A percentile compares a stretch with the other conserved stretches of the same genome.
Conservation (phyloP, 2,888 invertebrate species). For the Camptogramma bilineatum region DNA sequence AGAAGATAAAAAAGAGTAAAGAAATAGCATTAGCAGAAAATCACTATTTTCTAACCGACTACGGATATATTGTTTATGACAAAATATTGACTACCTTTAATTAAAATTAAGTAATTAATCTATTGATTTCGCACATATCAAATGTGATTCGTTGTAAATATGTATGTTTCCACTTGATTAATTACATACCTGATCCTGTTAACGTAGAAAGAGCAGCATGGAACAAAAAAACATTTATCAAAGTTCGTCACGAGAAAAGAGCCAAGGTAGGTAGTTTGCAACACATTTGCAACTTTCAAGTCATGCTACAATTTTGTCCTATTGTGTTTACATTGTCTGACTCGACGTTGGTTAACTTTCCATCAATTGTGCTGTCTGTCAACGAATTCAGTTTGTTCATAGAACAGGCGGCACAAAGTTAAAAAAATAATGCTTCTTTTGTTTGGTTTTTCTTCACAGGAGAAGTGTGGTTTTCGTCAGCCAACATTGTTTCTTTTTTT, state of each 20-base stretch:
- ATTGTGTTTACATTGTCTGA: constrained; percentile 65
- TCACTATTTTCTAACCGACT: constrained; percentile 43
- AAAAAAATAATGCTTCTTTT: constrained; percentile 47
- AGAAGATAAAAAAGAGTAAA: constrained; percentile 35
- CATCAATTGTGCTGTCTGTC: constrained; percentile 66
- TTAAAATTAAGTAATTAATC: constrained; percentile 18
- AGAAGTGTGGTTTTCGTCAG: constrained; percentile 43
- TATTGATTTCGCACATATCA: constrained; percentile 22
- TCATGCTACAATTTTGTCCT: constrained; percentile 65
- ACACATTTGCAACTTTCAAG: constrained; percentile 57
- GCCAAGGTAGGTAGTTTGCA: constrained; percentile 38
- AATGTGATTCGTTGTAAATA: constrained; percentile 12
- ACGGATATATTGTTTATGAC: constrained; percentile 33
- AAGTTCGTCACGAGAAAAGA: constrained; percentile 40
- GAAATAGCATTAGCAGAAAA: constrained; percentile 42
- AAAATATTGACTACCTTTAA: constrained; percentile 23
- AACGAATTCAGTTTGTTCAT: constrained; percentile 57
- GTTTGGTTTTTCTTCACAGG: constrained; percentile 42
- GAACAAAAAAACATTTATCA: constrained; percentile 59
- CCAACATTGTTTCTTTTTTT: constrained; percentile 43
- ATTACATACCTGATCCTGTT: constrained; percentile 80
- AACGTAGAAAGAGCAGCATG: constrained; percentile 57
- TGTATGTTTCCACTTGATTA: constrained; percentile 2
- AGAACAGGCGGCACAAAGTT: constrained; percentile 48
- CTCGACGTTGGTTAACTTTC: constrained; percentile 64